Evolutionary conservation across 2,113 vertebrate species (phyloP).

Genomic region (Alligator sinensis): DNA sequence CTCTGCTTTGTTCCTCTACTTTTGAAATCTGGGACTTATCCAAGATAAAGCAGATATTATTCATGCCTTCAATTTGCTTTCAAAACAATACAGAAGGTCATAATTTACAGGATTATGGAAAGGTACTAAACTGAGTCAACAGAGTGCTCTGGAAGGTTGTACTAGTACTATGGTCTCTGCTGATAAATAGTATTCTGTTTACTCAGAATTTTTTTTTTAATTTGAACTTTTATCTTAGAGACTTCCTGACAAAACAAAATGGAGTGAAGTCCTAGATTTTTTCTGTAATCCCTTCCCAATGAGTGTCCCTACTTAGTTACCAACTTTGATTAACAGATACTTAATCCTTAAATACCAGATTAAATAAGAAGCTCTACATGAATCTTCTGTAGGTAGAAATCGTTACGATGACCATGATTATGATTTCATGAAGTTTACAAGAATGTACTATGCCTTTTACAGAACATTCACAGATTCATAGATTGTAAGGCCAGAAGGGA

Average conservation of each 20-base stretch:
- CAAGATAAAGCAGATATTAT: not conserved
- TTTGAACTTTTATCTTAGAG: not conserved
- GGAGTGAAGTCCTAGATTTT: not conserved
- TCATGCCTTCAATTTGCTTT: not conserved
- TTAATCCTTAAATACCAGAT: not conserved
- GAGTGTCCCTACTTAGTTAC: too few relatives aligned
- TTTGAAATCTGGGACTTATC: not conserved
- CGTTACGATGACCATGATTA: not conserved
- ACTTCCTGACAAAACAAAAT: not conserved
- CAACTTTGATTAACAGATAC: too few relatives aligned
- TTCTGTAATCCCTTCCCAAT: not conserved
- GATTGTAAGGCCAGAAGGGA: too few relatives aligned
- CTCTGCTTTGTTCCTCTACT: too few relatives aligned
- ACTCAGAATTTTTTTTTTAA: not conserved
- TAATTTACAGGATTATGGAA: not conserved
- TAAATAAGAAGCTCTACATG: not conserved
- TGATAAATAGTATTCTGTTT: not conserved
- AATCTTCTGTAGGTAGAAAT: not conserved
- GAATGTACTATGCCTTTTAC: not conserved
- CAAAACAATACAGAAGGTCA: not conserved
- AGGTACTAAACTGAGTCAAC: too few relatives aligned
- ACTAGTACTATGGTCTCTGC: not conserved
- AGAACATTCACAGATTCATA: too few relatives aligned
- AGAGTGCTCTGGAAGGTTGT: not conserved
- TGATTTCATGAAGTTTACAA: not conserved